These are phyloP conservation scores for Microcebus tavaratra DNA, from an alignment of 2,113 vertebrate species.

Conservation along the genomic window DNA sequence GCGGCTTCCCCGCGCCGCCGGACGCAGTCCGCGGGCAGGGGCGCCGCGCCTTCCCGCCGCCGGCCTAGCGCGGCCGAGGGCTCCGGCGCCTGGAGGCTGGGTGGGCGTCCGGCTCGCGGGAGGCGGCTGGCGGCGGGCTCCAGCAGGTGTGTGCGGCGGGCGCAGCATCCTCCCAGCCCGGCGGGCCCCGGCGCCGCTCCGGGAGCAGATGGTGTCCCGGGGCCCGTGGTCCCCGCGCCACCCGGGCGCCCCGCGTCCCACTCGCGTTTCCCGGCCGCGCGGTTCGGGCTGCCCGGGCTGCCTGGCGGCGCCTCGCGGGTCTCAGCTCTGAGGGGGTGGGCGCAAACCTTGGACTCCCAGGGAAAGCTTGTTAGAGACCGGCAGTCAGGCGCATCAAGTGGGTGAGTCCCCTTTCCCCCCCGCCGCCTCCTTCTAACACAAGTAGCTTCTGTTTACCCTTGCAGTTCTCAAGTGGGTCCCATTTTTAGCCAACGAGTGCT, in stretches of 20 bases:
- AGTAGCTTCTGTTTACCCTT: conserved; percentile 35
- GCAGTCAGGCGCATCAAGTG: not conserved
- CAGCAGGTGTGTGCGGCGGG: conserved; percentile 56
- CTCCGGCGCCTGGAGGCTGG: not conserved
- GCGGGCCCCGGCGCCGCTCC: not conserved
- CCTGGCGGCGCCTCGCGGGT: not conserved
- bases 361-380: not conserved
- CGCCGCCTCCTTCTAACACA: not conserved
- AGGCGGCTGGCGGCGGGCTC: not conserved
- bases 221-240: not conserved
- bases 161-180: conserved; percentile 35
- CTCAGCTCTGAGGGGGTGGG: not conserved
- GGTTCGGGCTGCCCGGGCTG: not conserved
- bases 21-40: not conserved
- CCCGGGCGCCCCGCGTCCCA: not conserved
- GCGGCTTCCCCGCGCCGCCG: not conserved
- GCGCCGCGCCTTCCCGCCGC: not conserved
- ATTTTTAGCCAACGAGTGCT: conserved; percentile 24
- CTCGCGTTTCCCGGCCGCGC: not conserved
- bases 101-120: conserved; percentile 6
- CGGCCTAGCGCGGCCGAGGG: conserved; percentile 52
- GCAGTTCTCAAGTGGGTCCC: conserved; percentile 38
- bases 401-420: not conserved
- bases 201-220: not conserved
- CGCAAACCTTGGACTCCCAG: not conserved